Base-by-base conservation (phyloP, 2,888 invertebrate genomes). In the Leptothorax acervorum region DNA sequence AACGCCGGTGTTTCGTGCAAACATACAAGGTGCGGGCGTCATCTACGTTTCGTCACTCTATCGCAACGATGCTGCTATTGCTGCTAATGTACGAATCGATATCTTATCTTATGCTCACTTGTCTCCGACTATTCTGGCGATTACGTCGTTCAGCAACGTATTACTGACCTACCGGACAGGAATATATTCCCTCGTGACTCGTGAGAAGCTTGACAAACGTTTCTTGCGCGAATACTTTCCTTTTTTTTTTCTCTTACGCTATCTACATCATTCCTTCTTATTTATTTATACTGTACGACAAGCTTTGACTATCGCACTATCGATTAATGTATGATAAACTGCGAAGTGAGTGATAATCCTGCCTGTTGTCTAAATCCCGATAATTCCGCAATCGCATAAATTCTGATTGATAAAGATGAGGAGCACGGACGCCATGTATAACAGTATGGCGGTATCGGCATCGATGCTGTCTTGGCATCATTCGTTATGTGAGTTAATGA, bases 401-500 rank as follows among this genome's bases (percentile, higher is more conserved):
- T 71, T 45, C 23, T 45, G 8, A 71, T 12, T 48, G 60, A 71
- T 48, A 35, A 60, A 71, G 48, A n/a, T 48, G 35, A 35, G 18
- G 9, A 18, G 35, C 31, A 31, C 39, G 12, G 3, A 48, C 79
- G 79, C 73, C 73, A 73, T 70, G 28, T 42, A 28, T 42, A 65
- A 42, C 82, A 86, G 86, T 55, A 86, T 83, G 89, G 90, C 86
- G 87, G 71, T 90, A 57, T 53, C 62, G 70, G 35, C 84, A 42
- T 53, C 63, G 62, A 60, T 83, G 76, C 63, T 87, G 81, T 85
- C 87, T 74, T 85, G 84, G 86, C 75, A 90, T 90, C 89, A 86
- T 90, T 90, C 90, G 87, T 89, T 89, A 88, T 84, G 83, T 84
- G 89, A 90, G 84, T 90, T 90, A 89, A 91, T 92, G 90, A 90